phyloP scores from a whole-genome alignment of 1,140 invertebrate species.

The Danaus melanippus region DNA sequence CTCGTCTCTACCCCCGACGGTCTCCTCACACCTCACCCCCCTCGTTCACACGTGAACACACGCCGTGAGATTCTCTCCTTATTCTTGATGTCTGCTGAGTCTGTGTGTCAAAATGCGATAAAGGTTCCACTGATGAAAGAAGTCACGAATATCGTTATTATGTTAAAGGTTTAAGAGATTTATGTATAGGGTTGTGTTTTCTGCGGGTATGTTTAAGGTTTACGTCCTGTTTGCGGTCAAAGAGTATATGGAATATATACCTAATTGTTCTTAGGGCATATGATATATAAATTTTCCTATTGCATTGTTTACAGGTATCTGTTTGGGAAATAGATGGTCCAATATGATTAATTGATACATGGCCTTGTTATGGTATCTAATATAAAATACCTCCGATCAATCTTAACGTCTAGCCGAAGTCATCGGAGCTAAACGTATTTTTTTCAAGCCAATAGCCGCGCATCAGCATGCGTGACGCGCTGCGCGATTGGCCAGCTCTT shows the following conservation, averaged over 20 bases:
- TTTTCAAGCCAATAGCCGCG: slow-evolving; percentile 68
- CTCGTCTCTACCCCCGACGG: not conserved
- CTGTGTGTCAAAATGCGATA: slow-evolving; percentile 43
- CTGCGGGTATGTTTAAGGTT: too few relatives aligned
- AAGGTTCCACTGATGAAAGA: slow-evolving; percentile 38
- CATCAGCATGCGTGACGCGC: slow-evolving; percentile 66
- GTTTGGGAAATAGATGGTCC: too few relatives aligned
- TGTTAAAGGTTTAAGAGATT: too few relatives aligned
- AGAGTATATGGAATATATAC: too few relatives aligned
- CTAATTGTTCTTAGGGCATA: too few relatives aligned
- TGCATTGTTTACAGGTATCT: too few relatives aligned
- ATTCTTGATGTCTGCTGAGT: slow-evolving; percentile 48
- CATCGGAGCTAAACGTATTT: slow-evolving; percentile 66
- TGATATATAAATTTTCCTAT: too few relatives aligned
- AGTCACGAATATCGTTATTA: slow-evolving; percentile 37
- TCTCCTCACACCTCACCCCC: slow-evolving; percentile 14
- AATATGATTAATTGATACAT: slow-evolving; percentile 1
- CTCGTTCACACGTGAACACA: slow-evolving; percentile 62
- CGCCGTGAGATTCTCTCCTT: slow-evolving; percentile 47
- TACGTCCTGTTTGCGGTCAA: too few relatives aligned
- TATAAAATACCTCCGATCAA: slow-evolving; percentile 54
- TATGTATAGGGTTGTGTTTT: too few relatives aligned
- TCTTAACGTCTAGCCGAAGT: slow-evolving; percentile 62
- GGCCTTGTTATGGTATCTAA: slow-evolving; percentile 18
- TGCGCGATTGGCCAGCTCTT: slow-evolving; percentile 64